These are phyloP conservation scores for Timema cristinae DNA, from an alignment of 2,888 invertebrate genomes.

Conservation along the genomic window DNA sequence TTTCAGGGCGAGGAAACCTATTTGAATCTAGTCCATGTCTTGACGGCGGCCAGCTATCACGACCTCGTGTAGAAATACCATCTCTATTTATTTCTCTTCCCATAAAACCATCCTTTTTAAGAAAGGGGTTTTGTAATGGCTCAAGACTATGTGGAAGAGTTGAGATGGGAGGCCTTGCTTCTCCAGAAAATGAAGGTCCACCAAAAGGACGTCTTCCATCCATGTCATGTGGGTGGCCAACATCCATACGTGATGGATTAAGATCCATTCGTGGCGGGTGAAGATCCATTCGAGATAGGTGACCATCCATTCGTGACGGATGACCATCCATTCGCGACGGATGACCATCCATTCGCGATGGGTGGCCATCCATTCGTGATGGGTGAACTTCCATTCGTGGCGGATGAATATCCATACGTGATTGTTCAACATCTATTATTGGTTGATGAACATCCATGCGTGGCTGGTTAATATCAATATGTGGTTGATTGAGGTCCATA, in stretches of 20 bases:
- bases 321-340: no score
- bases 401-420: no score
- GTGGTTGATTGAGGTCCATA: no score
- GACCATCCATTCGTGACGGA: no score
- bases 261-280: no score
- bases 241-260: constrained; percentile 9
- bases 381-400: no score
- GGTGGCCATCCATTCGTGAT: no score
- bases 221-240: constrained; percentile 2
- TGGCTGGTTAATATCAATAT: no score
- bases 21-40: constrained; percentile 3
- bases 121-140: constrained; percentile 3
- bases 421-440: no score
- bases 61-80: constrained; percentile 14
- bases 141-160: background rate
- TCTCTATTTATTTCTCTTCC: background rate
- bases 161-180: constrained; percentile 2
- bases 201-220: constrained; percentile 16
- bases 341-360: no score
- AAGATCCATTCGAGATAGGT: no score
- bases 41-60: constrained; percentile 23
- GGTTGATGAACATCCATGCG: no score
- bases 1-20: constrained; percentile 20
- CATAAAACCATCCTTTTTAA: background rate
- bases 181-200: constrained; percentile 11